Conservation (phyloP, 2,113 vertebrate species). For the Bambusicola thoracicus region DNA sequence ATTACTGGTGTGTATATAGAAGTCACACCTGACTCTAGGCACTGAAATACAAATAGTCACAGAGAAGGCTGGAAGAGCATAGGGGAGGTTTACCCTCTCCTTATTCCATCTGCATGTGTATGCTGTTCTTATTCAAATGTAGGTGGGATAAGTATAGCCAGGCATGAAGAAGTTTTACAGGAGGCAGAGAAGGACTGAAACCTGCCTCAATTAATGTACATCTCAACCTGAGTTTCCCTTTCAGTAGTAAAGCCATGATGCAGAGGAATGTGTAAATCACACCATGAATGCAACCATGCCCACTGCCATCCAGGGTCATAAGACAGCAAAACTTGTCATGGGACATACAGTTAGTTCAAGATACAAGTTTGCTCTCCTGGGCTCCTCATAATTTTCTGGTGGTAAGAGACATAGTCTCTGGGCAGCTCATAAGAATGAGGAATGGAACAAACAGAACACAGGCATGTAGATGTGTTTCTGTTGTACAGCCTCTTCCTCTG, state of each 20-base stretch:
- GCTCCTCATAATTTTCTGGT: neutral
- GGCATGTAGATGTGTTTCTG: neutral
- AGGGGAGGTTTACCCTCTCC: too few species aligned
- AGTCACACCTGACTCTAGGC: neutral
- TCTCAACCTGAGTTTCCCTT: neutral
- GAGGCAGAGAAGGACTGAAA: neutral
- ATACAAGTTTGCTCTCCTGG: neutral
- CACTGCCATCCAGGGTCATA: neutral
- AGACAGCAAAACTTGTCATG: neutral
- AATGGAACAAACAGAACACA: fast-evolving
- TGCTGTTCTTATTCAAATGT: neutral
- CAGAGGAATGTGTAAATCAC: neutral
- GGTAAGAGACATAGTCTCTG: neutral
- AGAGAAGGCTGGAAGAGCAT: neutral
- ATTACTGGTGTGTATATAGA: neutral
- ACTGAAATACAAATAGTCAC: neutral
- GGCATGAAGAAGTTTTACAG: neutral
- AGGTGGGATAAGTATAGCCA: neutral
- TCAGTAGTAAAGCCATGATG: neutral
- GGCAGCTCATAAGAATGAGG: neutral
- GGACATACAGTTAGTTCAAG: neutral
- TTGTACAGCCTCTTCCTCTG: neutral
- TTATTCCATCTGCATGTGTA: too few species aligned
- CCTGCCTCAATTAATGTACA: neutral
- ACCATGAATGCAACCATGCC: neutral